Evolutionary conservation across 2,113 vertebrate species (phyloP), one percentile per base, ranked within the genome.

Genomic region (Hystrix brachyura): DNA sequence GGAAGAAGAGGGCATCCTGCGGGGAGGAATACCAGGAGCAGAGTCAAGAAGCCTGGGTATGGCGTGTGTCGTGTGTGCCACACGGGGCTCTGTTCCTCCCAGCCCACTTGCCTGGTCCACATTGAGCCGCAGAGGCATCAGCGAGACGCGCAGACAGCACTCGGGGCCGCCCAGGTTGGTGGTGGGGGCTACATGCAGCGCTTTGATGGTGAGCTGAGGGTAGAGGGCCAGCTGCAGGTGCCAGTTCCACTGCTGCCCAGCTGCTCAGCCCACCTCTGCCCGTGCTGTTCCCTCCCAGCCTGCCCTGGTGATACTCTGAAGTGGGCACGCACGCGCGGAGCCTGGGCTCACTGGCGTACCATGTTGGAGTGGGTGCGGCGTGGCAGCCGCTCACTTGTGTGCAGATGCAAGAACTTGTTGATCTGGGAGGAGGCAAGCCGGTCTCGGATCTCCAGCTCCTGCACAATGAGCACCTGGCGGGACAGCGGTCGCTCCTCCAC

Each of bases 341-440:
- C 34, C 79, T 19, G 4, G n/a, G 43, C 14, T 51, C 23, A 7
- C 60, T 53, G 0, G 12, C 3, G 0, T 98, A 99, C 99, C 99
- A 99, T 99, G 98, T 99, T 99, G 96, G 99, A 99, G 98, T 99
- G 99, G 19, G 99, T 98, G 85, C 99, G 97, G 55, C 99, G 98
- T 0, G 99, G 99, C 99, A 99, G 99, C 97, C 98, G 99, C 98
- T 99, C 99, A 5, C 99, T 99, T 15, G 99, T 99, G 99, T 99
- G 99, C 95, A 99, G 98, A 98, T 99, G 99, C 94, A 99, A 99
- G 97, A 99, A 99, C 98, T 99, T 99, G 99, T 99, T 99, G 98
- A 99, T 99, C 97, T 99, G 99, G 17, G 99, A 99, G 85, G 99
- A 98, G 85, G 99, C 99, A 57, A 99, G 98, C 14, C 99, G 98